A percentile compares a stretch with the other conserved stretches of the same genome.
phyloP scores from a whole-genome alignment of 2,797 vertebrate species.

The Spea hammondii region DNA sequence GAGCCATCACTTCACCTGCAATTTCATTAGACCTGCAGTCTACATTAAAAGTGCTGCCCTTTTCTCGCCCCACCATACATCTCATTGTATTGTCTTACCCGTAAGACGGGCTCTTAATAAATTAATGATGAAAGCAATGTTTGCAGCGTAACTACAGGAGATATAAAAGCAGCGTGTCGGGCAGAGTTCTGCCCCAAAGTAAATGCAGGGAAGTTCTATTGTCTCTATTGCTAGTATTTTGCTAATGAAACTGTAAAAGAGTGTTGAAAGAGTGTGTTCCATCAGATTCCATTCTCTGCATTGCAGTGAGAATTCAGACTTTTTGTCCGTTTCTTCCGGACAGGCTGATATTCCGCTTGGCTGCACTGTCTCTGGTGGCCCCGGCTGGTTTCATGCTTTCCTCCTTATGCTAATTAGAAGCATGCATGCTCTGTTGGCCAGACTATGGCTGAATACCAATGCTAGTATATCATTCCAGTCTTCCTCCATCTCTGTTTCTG shows the following conservation, averaged over 20 bases:
- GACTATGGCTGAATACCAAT: conserved; percentile 55
- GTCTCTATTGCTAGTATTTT: neutral
- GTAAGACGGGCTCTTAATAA: neutral
- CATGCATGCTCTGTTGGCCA: conserved; percentile 46
- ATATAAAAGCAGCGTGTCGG: neutral
- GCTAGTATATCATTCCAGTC: conserved; percentile 35
- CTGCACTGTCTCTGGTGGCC: conserved; percentile 41
- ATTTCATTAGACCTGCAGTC: neutral
- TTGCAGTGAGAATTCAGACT: conserved; percentile 11
- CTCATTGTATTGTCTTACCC: neutral
- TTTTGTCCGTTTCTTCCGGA: conserved; percentile 47
- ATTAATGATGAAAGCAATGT: neutral
- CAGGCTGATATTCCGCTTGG: conserved; percentile 23
- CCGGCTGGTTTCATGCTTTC: conserved; percentile 35
- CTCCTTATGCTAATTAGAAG: conserved; percentile 53
- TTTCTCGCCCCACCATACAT: neutral
- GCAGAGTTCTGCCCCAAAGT: neutral
- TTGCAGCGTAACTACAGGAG: neutral
- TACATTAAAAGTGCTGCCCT: neutral
- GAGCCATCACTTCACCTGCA: neutral
- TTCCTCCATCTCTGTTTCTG: conserved; percentile 19
- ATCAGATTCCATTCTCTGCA: conserved; percentile 37
- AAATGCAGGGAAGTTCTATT: conserved; percentile 12
- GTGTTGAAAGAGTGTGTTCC: conserved; percentile 16
- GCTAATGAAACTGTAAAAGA: conserved; percentile 44